Percentiles rank a stretch among this genome's conserved stretches.
phyloP scores from a whole-genome alignment of 1,140 invertebrate genomes.

The Proctacanthus coquilletti region DNA sequence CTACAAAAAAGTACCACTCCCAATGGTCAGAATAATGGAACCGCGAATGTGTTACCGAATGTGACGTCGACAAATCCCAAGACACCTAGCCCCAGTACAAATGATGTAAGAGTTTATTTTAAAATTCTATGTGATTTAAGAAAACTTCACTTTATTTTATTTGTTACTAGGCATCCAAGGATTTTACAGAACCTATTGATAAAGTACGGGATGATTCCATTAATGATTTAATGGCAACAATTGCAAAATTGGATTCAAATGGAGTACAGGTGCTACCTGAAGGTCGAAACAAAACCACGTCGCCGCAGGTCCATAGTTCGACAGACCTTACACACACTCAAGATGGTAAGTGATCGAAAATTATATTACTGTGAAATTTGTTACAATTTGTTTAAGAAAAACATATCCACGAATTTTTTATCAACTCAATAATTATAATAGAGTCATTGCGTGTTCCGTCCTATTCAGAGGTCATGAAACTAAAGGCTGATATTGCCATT shows the following conservation, averaged over 20 bases:
- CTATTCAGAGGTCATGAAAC: no score
- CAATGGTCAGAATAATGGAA: conserved; percentile 6
- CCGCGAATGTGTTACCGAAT: conserved; percentile 22
- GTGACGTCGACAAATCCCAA: conserved; percentile 68
- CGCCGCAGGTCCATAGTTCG: conserved; percentile 43
- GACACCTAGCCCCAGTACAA: conserved; percentile 55
- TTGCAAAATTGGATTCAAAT: conserved; percentile 67
- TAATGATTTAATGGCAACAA: conserved; percentile 70
- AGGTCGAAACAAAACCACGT: conserved; percentile 32
- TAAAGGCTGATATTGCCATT: no score
- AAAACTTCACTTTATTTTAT: neutral
- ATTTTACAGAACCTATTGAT: conserved; percentile 40
- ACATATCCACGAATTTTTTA: no score
- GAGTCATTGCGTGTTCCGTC: no score
- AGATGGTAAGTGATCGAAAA: conserved; percentile 26
- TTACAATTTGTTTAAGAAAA: no score
- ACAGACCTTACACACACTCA: conserved; percentile 35
- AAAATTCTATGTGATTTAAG: neutral
- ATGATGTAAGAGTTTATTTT: conserved; percentile 22
- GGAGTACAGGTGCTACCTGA: conserved; percentile 54
- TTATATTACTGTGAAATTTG: no score
- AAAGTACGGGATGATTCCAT: conserved; percentile 67
- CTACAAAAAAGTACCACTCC: conserved; percentile 25
- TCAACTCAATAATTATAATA: no score
- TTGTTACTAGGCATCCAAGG: conserved; percentile 23